Evolutionary conservation across 2,888 invertebrate species (phyloP).

Genomic region (Agriopis aurantiaria): DNA sequence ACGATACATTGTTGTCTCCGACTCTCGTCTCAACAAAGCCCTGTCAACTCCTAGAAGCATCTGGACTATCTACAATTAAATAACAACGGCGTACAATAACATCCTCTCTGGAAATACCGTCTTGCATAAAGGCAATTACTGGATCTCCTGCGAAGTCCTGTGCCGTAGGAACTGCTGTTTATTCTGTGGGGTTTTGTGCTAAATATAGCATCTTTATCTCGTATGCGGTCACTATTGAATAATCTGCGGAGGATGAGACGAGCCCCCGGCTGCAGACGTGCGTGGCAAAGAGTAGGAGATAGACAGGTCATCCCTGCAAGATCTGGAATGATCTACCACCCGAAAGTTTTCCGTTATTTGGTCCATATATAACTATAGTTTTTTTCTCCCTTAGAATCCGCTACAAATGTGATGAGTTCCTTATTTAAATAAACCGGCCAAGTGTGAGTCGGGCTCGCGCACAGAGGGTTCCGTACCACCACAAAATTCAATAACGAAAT

Average conservation of each 20-base stretch:
- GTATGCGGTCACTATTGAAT: background rate
- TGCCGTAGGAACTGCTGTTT: conserved; percentile 20
- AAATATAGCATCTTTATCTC: conserved; percentile 14
- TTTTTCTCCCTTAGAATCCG: too few species aligned
- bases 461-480: too few species aligned
- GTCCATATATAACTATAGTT: too few species aligned
- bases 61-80: conserved; percentile 12
- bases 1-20: background rate
- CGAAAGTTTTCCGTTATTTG: too few species aligned
- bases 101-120: conserved; percentile 50
- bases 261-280: conserved; percentile 51
- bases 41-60: conserved; percentile 1
- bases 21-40: background rate
- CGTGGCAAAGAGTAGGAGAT: conserved; percentile 16
- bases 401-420: too few species aligned
- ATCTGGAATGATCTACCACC: background rate
- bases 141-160: conserved; percentile 45
- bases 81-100: conserved; percentile 39
- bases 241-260: conserved; percentile 33
- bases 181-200: conserved; percentile 17
- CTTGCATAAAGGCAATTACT: conserved; percentile 56
- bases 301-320: background rate
- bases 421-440: too few species aligned
- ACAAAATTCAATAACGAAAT: too few species aligned
- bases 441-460: too few species aligned